phyloP scores from a whole-genome alignment of 1,140 invertebrate genomes.

The Vanessa atalanta region DNA sequence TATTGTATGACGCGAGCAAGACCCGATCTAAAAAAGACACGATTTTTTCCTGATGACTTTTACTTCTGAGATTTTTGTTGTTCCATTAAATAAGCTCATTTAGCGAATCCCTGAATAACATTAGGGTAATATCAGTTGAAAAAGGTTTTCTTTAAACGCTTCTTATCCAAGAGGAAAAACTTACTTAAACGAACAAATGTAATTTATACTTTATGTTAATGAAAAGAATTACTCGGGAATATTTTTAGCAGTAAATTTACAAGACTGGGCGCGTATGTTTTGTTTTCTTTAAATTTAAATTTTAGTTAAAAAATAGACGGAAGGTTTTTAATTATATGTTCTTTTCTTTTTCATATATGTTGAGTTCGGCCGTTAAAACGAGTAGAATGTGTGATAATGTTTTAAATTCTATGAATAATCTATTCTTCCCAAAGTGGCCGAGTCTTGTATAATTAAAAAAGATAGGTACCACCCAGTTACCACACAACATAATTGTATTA shows the following conservation, averaged over 20 bases:
- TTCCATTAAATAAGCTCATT: slow-evolving; percentile 22
- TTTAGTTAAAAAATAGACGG: no score
- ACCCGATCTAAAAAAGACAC: neutral
- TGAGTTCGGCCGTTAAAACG: no score
- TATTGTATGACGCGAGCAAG: no score
- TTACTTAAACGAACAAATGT: slow-evolving; percentile 16
- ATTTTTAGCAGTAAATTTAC: neutral
- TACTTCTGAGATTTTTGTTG: slow-evolving; percentile 16
- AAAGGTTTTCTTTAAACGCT: slow-evolving; percentile 15
- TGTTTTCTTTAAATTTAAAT: neutral
- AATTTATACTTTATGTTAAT: slow-evolving; percentile 13
- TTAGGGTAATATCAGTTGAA: slow-evolving; percentile 21
- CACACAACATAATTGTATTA: no score
- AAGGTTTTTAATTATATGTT: no score
- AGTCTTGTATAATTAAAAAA: no score
- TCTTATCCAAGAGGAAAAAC: slow-evolving; percentile 18
- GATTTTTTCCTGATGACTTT: slow-evolving; percentile 12
- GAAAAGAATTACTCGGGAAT: neutral
- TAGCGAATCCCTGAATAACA: slow-evolving; percentile 20
- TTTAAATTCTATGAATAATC: no score
- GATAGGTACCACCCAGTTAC: no score
- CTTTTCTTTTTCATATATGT: no score
- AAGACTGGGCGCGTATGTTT: neutral
- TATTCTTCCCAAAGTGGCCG: no score
- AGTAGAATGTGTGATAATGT: no score